phyloP scores from a whole-genome alignment of 2,113 vertebrate species.

The Sebastes fasciatus region DNA sequence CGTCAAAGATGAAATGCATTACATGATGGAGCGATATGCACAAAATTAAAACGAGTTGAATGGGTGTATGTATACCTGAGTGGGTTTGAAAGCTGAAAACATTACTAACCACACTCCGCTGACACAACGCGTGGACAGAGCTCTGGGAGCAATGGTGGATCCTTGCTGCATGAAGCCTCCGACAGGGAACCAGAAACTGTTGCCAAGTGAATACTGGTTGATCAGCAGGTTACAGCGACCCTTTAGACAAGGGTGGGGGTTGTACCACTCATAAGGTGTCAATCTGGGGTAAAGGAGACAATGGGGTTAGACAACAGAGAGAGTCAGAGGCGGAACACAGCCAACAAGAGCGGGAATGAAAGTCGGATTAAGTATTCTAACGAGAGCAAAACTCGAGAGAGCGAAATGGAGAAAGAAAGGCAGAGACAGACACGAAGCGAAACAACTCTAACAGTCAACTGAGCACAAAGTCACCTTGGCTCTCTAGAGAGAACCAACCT shows the following conservation, averaged over 20 bases:
- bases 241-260: slow-evolving; percentile 94
- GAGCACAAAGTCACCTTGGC: slow-evolving; percentile 73
- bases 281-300: slow-evolving; percentile 80
- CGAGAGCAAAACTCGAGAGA: slow-evolving; percentile 55
- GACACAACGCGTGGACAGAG: slow-evolving; percentile 95
- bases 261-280: slow-evolving; percentile 98
- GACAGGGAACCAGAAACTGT: slow-evolving; percentile 98
- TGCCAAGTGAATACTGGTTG: slow-evolving; percentile 97
- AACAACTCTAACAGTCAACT: slow-evolving; percentile 56
- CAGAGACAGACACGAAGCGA: slow-evolving; percentile 42
- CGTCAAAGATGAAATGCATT: slow-evolving; percentile 17
- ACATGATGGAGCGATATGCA: not conserved
- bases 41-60: not conserved
- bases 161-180: slow-evolving; percentile 99
- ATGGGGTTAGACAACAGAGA: slow-evolving; percentile 16
- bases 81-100: slow-evolving; percentile 7
- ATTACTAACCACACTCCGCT: slow-evolving; percentile 96
- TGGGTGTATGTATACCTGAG: not conserved
- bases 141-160: slow-evolving; percentile 96
- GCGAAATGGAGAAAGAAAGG: slow-evolving; percentile 21
- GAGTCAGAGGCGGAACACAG: not conserved
- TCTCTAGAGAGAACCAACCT: slow-evolving; percentile 69
- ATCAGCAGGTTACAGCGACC: slow-evolving; percentile 94
- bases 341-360: not conserved
- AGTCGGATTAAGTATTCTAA: slow-evolving; percentile 43